Conservation (phyloP, 2,888 invertebrate species). For the Drosophila crucigera region DNA sequence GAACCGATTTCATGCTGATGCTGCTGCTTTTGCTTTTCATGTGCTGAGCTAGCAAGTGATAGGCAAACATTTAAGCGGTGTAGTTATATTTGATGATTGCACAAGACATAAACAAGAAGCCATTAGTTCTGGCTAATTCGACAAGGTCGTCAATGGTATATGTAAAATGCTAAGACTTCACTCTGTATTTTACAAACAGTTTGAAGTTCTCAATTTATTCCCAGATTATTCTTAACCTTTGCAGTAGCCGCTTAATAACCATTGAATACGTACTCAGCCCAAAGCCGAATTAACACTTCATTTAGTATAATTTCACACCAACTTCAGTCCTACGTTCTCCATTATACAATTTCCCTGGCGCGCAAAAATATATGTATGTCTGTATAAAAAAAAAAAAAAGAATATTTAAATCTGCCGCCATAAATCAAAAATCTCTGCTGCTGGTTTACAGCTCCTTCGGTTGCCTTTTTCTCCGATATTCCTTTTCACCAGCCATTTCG, state of each 20-base stretch:
- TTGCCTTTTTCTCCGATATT: constrained; percentile 23
- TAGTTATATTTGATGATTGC: constrained; percentile 42
- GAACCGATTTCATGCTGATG: constrained; percentile 31
- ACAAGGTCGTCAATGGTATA: constrained; percentile 32
- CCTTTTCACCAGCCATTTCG: constrained; percentile 43
- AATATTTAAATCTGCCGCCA: constrained; percentile 45
- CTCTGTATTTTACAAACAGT: background rate
- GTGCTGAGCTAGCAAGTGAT: constrained; percentile 47
- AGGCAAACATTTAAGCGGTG: constrained; percentile 34
- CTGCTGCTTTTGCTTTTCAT: constrained; percentile 11
- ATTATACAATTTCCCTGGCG: constrained; percentile 31
- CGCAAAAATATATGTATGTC: constrained; percentile 5
- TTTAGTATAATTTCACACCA: constrained; percentile 68
- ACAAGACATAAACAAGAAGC: constrained; percentile 42
- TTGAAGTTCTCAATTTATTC: background rate
- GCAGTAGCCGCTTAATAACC: constrained; percentile 8
- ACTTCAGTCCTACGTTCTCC: constrained; percentile 17
- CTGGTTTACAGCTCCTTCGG: constrained; percentile 48
- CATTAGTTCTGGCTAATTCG: constrained; percentile 32
- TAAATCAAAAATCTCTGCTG: constrained; percentile 76
- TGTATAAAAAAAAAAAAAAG: background rate
- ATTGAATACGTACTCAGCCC: constrained; percentile 18
- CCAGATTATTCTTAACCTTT: background rate
- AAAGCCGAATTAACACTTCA: constrained; percentile 73
- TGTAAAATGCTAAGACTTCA: background rate